phyloP scores from a whole-genome alignment of 2,113 vertebrate species.

The Electrona antarctica region DNA sequence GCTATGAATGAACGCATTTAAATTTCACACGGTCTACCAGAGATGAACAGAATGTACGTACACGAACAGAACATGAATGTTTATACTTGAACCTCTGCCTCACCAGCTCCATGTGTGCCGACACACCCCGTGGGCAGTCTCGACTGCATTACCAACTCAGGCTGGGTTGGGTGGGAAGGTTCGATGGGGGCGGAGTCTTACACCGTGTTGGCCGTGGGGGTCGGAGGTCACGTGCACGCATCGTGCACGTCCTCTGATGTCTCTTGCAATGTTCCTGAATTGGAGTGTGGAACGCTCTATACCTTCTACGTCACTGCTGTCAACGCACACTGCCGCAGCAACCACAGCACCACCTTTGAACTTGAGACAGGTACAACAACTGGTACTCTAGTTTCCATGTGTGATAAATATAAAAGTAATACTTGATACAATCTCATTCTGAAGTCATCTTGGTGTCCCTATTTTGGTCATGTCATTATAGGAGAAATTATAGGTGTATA shows the following conservation, averaged over 20 bases:
- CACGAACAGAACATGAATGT: too few relatives aligned
- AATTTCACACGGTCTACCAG: too few relatives aligned
- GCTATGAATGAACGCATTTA: not conserved
- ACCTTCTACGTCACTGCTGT: conserved; percentile 65
- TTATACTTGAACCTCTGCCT: not conserved
- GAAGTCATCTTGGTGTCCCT: too few relatives aligned
- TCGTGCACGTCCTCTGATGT: conserved; percentile 52
- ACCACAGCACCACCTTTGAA: conserved; percentile 57
- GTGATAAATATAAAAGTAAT: not conserved
- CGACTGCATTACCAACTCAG: conserved; percentile 75
- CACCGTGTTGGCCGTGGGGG: conserved; percentile 52
- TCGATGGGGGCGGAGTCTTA: conserved; percentile 62
- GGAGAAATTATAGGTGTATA: too few relatives aligned
- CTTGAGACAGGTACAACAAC: conserved; percentile 71
- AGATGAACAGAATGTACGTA: too few relatives aligned
- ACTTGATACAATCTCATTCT: too few relatives aligned
- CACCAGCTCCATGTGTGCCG: conserved; percentile 76
- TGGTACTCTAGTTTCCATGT: not conserved
- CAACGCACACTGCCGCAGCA: conserved; percentile 69
- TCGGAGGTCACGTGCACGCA: conserved; percentile 50
- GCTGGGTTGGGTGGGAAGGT: conserved; percentile 69
- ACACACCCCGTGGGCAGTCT: conserved; percentile 49
- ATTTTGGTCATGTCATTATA: too few relatives aligned
- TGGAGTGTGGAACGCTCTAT: conserved; percentile 75
- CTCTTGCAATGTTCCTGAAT: conserved; percentile 64